phyloP scores from a whole-genome alignment of 1,140 invertebrate species.

The Sminthurides bifidus region DNA sequence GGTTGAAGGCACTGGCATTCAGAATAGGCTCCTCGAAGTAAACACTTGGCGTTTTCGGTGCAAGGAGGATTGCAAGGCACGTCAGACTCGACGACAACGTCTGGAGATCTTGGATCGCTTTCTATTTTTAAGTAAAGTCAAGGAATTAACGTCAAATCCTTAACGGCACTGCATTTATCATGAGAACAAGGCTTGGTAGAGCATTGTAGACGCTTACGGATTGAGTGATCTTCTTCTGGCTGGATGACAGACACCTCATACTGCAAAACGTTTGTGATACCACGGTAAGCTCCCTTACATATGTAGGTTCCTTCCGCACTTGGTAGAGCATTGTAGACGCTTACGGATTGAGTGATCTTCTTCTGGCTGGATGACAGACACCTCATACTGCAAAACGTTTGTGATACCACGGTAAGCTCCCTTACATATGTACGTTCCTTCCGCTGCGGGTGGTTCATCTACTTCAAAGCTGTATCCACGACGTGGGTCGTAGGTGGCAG shows the following conservation, averaged over 20 bases:
- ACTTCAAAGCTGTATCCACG: neutral
- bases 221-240: no score
- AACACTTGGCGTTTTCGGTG: neutral
- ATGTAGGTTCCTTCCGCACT: neutral
- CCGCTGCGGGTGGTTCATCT: neutral
- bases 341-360: no score
- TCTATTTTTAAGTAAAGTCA: no score
- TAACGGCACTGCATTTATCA: no score
- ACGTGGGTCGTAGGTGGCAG: neutral
- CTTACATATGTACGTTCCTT: neutral
- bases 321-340: no score
- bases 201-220: no score
- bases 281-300: neutral
- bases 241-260: neutral
- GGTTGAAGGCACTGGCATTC: no score
- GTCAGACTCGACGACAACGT: neutral
- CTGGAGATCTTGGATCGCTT: neutral
- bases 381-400: neutral
- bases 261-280: neutral
- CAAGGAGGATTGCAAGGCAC: neutral
- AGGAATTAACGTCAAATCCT: no score
- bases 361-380: no score
- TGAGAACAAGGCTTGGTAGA: no score
- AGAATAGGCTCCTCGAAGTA: neutral
- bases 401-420: neutral